Evolutionary conservation across 2,888 invertebrate genomes (phyloP), one percentile per base, ranked within the genome.

Genomic region (Synanthedon andrenaeformis): DNA sequence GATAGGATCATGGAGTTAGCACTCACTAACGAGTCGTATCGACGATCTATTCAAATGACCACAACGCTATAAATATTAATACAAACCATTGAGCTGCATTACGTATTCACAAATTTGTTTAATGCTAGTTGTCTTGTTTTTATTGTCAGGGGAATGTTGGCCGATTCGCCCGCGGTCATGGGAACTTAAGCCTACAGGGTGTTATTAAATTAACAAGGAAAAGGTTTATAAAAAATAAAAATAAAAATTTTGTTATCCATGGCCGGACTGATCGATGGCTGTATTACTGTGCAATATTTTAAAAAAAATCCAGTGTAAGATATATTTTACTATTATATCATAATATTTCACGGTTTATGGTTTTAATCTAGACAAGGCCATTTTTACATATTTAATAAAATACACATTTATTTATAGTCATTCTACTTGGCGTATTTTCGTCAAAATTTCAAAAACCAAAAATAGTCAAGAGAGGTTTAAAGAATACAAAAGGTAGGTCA

Each of bases 81-180:
- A 83, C 70, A 63, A 64, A 60, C 62, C 72, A 72, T 70, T 71
- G 71, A 72, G 69, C 67, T 65, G 71, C 75, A 76, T 80, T 76
- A 79, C 71, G 72, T 79, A 82, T 80, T 80, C 82, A 80, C 80
- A 72, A 81, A 82, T 82, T 80, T 81, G 79, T 80, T 79, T 80
- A 80, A 80, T 80, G 76, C 76, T 75, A 76, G 77, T 78, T 77
- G 76, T 74, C 70, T 72, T 71, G 70, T 79, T 80, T 80, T 79
- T 82, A 73, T 79, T 80, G 74, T 74, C 65, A 60, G 55, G 49
- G 12, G 49, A 51, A 41, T 51, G 35, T 51, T n/a, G 17, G 45
- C 57, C 67, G 71, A 71, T 77, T 72, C 67, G 78, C 76, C 70
- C 66, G 70, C 64, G 76, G 74, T 74, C 79, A 74, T 79, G 73